A percentile compares a stretch with the other conserved stretches of the same genome.
Evolutionary conservation across 2,888 invertebrate genomes (phyloP).

Genomic region (Clivina fossor): DNA sequence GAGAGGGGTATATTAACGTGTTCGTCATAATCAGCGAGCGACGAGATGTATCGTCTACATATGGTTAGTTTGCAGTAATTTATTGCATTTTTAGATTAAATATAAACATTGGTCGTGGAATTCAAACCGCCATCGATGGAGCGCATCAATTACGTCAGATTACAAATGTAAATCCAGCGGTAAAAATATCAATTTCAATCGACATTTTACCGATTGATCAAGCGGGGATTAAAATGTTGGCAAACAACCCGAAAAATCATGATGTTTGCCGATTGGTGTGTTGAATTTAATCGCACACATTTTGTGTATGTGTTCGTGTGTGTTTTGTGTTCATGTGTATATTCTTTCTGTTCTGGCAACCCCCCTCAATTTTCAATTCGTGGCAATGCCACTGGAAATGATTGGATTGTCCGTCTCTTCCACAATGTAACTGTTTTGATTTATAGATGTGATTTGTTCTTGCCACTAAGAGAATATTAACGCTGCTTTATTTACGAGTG

Average conservation of each 20-base stretch:
- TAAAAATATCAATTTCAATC: slow-evolving; percentile 31
- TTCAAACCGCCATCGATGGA: slow-evolving; percentile 7
- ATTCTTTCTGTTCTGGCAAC: no score
- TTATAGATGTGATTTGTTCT: no score
- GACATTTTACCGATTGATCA: slow-evolving; percentile 22
- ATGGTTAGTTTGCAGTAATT: slow-evolving; percentile 22
- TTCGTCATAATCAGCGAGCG: slow-evolving; percentile 29
- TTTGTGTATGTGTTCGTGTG: no score
- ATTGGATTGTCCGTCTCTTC: no score
- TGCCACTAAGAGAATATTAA: no score
- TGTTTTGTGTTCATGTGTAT: no score
- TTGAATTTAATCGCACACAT: slow-evolving; percentile 11
- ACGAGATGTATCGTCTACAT: slow-evolving; percentile 30
- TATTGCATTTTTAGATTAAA: slow-evolving; percentile 30
- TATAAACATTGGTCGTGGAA: slow-evolving; percentile 22
- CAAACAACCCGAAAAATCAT: slow-evolving; percentile 26
- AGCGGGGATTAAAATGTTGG: slow-evolving; percentile 20
- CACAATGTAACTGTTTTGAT: no score
- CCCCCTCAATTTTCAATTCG: no score
- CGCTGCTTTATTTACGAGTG: no score
- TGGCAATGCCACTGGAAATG: no score
- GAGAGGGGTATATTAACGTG: slow-evolving; percentile 14
- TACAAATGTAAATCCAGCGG: slow-evolving; percentile 33
- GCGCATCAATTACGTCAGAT: slow-evolving; percentile 31
- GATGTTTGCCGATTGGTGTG: slow-evolving; percentile 8